Evolutionary conservation across 2,888 invertebrate species (phyloP).

Genomic region (Malachius bipustulatus): DNA sequence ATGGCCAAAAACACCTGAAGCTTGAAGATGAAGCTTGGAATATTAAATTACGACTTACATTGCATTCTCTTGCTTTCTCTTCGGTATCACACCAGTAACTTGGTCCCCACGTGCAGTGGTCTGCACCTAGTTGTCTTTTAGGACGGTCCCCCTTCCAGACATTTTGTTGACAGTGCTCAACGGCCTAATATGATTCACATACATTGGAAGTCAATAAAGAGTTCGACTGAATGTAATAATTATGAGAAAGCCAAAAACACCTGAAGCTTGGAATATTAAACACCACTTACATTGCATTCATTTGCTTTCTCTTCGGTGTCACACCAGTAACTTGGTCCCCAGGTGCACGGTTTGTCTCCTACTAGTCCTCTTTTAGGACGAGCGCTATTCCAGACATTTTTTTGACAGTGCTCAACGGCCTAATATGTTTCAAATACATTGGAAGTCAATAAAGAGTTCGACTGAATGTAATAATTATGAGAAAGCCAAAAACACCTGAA

Average conservation of each 20-base stretch:
- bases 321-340: slow-evolving; percentile 72
- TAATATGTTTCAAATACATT: no score
- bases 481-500: no score
- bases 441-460: no score
- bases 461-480: no score
- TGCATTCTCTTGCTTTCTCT: slow-evolving; percentile 36
- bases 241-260: no score
- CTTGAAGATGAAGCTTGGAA: no score
- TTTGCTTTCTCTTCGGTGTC: slow-evolving; percentile 38
- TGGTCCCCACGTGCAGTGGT: slow-evolving; percentile 63
- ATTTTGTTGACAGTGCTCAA: slow-evolving; percentile 26
- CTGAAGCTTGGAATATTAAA: no score
- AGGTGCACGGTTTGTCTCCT: slow-evolving; percentile 52
- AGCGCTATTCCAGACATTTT: slow-evolving; percentile 13
- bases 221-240: no score
- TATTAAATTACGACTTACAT: no score
- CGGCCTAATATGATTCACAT: no score
- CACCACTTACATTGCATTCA: slow-evolving; percentile 28
- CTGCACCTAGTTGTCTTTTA: slow-evolving; percentile 34
- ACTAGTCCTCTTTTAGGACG: slow-evolving; percentile 13
- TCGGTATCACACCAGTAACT: slow-evolving; percentile 58
- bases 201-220: no score
- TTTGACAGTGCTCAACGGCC: slow-evolving; percentile 13
- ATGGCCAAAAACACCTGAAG: no score
- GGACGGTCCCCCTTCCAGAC: slow-evolving; percentile 17